phyloP scores from a whole-genome alignment of 2,113 vertebrate genomes.

The Elephantulus edwardii region DNA sequence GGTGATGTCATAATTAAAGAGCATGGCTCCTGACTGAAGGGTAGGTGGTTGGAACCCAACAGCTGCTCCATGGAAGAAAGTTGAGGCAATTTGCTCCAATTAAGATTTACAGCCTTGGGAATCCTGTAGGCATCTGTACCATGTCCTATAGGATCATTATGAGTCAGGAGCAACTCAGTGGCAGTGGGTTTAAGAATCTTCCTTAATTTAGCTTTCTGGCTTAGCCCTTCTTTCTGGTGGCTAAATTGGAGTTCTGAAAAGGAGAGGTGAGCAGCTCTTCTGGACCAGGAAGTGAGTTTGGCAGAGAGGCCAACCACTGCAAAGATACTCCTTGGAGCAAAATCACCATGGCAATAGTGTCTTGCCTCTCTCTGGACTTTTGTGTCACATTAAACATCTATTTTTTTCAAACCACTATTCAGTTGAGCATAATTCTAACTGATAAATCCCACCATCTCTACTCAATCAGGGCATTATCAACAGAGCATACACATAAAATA shows the following conservation, averaged over 20 bases:
- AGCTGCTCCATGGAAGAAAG: no score
- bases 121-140: no score
- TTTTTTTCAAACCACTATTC: not conserved
- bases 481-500: not conserved
- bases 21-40: no score
- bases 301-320: not conserved
- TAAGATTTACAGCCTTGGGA: no score
- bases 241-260: not conserved
- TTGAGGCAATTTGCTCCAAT: no score
- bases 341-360: not conserved
- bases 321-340: not conserved
- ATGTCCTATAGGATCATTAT: no score
- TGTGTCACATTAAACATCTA: not conserved
- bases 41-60: no score
- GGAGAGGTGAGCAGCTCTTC: not conserved
- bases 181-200: not conserved
- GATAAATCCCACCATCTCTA: not conserved
- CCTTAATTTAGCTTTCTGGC: conserved; percentile 34
- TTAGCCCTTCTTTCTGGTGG: not conserved
- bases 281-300: not conserved
- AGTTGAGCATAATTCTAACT: conserved; percentile 12
- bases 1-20: no score
- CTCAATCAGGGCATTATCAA: no score
- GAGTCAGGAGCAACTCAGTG: no score
- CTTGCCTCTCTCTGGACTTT: not conserved